Base-by-base conservation (phyloP, 2,888 invertebrate species). In the Ochropleura leucogaster region DNA sequence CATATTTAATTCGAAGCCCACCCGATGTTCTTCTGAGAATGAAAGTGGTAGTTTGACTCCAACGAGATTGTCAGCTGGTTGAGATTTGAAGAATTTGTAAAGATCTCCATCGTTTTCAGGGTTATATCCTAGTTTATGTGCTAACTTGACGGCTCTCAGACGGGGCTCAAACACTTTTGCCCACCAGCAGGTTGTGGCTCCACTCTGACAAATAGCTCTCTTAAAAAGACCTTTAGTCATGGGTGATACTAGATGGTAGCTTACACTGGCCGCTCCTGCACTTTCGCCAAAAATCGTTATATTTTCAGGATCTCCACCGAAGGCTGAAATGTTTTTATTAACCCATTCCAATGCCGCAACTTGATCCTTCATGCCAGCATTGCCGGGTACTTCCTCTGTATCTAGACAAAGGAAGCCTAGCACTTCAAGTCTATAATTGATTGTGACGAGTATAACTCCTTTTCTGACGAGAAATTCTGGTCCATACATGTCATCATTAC, bases 141-240 rank as follows among this genome's bases (percentile, higher is more conserved):
- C 93, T 20, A 92, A 72, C 2, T 81, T 75, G 16, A 91, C 57
- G 0, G 91, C 93, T 83, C 90, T 74, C 93, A 97, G 97, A 49
- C 96, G 95, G 0, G 97, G 97, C 44, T 97, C 96, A 96, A 47
- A 97, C 92, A 14, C 97, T 95, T 94, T 92, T 0, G 97, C 95
- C 97, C 97, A 97, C 3, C 97, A 95, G 87, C 96, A 96, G 30
- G 97, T 93, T 4, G 97, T 95, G 0, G 97, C 97, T 0, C 98
- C 98, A 88, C 98, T 98, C 88, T 98, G 97, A 0, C 97, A 96
- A 49, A 98, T 98, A 4, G 97, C 93, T 80, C 89, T 90, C 59
- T 90, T 90, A 65, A 94, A 94, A 1, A 94, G 87, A 0, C 92
- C 93, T 89, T 91, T 92, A 1, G 90, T 89, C 92, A 94, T 90